These are phyloP conservation scores for Tachina grossa DNA, from an alignment of 2,888 invertebrate species.

Conservation along the genomic window DNA sequence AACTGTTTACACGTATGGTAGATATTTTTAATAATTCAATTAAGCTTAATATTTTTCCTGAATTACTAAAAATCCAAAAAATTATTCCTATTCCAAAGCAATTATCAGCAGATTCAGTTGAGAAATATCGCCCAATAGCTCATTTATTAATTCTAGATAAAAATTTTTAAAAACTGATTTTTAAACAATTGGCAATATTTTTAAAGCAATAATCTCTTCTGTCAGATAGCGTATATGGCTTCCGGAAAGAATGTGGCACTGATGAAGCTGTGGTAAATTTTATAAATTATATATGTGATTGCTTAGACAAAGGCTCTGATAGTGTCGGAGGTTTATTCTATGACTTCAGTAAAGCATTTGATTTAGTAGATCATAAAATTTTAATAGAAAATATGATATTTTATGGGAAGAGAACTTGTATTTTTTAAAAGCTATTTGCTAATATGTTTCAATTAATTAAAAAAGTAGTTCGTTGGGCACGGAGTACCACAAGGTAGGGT, in stretches of 20 bases:
- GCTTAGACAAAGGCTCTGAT: conserved; percentile 5
- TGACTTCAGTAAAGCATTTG: conserved; percentile 29
- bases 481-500: conserved; percentile 10
- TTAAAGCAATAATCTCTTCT: not conserved
- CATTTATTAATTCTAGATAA: conserved; percentile 14
- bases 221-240: conserved; percentile 31
- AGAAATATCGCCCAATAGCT: too few relatives aligned
- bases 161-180: conserved; percentile 27
- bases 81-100: conserved; percentile 21
- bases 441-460: not conserved
- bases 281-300: conserved; percentile 22
- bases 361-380: conserved; percentile 30
- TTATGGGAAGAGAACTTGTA: conserved; percentile 23
- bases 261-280: conserved; percentile 35
- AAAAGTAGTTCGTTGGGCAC: conserved; percentile 4
- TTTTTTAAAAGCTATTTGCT: not conserved
- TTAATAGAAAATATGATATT: conserved; percentile 9
- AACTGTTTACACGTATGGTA: not conserved
- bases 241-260: conserved; percentile 15
- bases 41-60: not conserved
- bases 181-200: not conserved
- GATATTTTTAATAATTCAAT: conserved; percentile 9
- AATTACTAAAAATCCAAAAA: conserved; percentile 23
- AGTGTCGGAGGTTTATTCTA: conserved; percentile 4
- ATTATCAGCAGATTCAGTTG: not conserved